Conservation (phyloP, 2,113 vertebrate species). For the Brachyhypopomus occidentalis region DNA sequence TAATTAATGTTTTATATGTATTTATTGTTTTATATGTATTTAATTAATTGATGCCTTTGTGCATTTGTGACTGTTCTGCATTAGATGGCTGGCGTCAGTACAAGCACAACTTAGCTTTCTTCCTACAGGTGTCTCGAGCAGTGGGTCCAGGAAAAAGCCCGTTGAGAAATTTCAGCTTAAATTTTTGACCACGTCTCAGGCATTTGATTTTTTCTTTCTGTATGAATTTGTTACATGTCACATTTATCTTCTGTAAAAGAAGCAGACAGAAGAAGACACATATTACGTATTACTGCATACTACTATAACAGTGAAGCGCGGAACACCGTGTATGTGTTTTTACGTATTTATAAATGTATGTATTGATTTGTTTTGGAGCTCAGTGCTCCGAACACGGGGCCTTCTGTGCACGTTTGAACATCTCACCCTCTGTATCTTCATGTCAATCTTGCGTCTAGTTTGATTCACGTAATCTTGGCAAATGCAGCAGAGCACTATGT, state of each 20-base stretch:
- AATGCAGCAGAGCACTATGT: conserved; percentile 29
- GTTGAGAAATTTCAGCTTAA: neutral
- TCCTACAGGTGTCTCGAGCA: conserved; percentile 12
- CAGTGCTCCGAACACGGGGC: neutral
- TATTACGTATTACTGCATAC: neutral
- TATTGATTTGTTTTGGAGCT: neutral
- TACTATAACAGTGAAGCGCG: too few relatives aligned
- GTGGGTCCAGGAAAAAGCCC: conserved; percentile 7
- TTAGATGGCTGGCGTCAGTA: neutral
- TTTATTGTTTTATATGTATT: neutral
- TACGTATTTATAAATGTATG: too few relatives aligned
- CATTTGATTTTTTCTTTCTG: neutral
- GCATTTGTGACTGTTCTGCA: too few relatives aligned
- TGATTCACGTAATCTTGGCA: conserved; percentile 26
- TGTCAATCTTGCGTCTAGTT: neutral
- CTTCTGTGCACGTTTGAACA: neutral
- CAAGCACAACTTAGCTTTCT: neutral
- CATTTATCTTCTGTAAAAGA: conserved; percentile 30
- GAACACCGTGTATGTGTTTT: too few relatives aligned
- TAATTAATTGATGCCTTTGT: too few relatives aligned
- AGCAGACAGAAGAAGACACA: neutral
- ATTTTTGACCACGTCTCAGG: fast-evolving
- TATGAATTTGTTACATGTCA: conserved; percentile 21
- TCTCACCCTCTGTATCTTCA: conserved; percentile 2
- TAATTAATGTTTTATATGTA: neutral